Conservation (phyloP, 2,888 invertebrate genomes). For the Aspidapion aeneum region DNA sequence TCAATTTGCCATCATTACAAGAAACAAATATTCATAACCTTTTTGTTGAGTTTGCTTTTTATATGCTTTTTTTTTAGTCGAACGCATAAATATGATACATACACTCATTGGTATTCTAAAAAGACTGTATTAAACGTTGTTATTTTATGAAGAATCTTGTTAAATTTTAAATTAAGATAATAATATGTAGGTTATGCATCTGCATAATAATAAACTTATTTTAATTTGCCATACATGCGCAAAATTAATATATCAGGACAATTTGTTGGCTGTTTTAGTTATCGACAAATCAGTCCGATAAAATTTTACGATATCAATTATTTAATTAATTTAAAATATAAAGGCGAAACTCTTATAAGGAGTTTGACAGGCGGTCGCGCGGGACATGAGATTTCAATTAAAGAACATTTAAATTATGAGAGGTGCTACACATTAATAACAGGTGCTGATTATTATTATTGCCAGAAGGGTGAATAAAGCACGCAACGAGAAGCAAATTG, state of each 20-base stretch:
- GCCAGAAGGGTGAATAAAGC: neutral
- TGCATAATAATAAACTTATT: neutral
- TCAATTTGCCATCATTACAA: neutral
- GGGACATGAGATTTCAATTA: slow-evolving; percentile 59
- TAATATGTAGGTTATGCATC: too few species aligned
- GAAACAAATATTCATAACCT: neutral
- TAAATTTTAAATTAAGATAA: neutral
- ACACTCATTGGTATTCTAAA: neutral
- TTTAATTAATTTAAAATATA: neutral
- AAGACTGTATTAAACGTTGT: neutral
- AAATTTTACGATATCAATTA: neutral
- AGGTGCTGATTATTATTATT: slow-evolving; percentile 33
- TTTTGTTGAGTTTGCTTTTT: neutral
- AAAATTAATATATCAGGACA: neutral
- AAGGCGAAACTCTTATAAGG: neutral
- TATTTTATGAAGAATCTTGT: neutral
- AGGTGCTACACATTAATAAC: slow-evolving; percentile 44
- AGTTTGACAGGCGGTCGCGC: neutral
- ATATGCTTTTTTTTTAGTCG: neutral
- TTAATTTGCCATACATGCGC: neutral
- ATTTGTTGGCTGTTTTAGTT: neutral
- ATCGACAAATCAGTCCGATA: neutral
- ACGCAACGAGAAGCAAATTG: neutral
- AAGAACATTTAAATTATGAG: slow-evolving; percentile 59
- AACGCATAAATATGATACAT: neutral